phyloP scores from a whole-genome alignment of 1,140 invertebrate genomes.

The Homalodisca vitripennis region DNA sequence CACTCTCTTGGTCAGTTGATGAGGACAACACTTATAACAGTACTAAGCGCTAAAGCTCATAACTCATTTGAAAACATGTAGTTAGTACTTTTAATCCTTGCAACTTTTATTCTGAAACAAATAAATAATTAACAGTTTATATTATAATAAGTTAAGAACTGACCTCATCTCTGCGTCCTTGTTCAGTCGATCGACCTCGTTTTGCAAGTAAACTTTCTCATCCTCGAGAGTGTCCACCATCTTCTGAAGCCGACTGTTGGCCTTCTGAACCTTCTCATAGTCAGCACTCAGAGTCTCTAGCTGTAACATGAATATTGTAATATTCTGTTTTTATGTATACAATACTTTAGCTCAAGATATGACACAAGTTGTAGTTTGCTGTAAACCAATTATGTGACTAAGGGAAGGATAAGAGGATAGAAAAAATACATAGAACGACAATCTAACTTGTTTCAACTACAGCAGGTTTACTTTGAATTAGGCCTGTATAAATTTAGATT shows the following conservation, averaged over 20 bases:
- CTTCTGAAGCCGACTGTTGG: slow-evolving; percentile 69
- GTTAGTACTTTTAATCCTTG: too few species aligned
- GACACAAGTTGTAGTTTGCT: too few species aligned
- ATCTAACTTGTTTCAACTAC: too few species aligned
- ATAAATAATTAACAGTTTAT: not conserved
- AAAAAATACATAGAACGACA: too few species aligned
- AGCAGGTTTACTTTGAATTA: too few species aligned
- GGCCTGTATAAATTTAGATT: too few species aligned
- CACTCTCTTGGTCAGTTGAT: too few species aligned
- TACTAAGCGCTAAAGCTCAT: not conserved
- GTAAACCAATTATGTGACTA: too few species aligned
- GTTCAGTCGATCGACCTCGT: slow-evolving; percentile 65
- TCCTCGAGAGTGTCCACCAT: slow-evolving; percentile 66
- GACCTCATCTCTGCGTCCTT: slow-evolving; percentile 67
- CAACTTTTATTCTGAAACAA: not conserved
- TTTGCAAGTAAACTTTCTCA: slow-evolving; percentile 71
- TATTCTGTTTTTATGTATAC: too few species aligned
- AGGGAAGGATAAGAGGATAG: too few species aligned
- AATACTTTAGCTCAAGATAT: too few species aligned
- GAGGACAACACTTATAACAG: too few species aligned
- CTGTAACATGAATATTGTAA: slow-evolving; percentile 45
- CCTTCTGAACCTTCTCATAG: slow-evolving; percentile 73
- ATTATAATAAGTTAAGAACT: slow-evolving; percentile 1
- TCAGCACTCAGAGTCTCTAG: slow-evolving; percentile 69
- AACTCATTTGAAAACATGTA: not conserved